Evolutionary conservation across 2,888 invertebrate species (phyloP), one percentile per base, ranked within the genome.

Genomic region (Teleiodes luculella): DNA sequence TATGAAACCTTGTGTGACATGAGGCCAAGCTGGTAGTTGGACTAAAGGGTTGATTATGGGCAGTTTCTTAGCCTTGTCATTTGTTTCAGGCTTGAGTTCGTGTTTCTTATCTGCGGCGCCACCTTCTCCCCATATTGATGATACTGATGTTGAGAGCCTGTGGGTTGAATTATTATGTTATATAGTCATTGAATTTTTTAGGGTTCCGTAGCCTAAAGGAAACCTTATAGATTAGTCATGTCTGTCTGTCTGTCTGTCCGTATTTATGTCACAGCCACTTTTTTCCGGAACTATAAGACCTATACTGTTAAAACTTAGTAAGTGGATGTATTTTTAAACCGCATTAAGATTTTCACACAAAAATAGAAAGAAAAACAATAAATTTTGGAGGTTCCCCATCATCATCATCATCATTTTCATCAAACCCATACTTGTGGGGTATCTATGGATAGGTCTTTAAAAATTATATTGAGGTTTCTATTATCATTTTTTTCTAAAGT

Each of bases 1-100:
- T 68, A 98, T 97, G 68, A 98, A 95, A 18, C 98, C 97, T 65
- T 93, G 92, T 6, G 93, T 91, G 16, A 94, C 93, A 73, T 94
- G 93, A 60, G 97, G 97, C 97, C 97, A 97, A 64, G 95, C 94
- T 5, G 97, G 97, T 51, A 96, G 87, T 59, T 94, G 92, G 24
- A 97, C 97, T 39, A 97, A 81, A 0, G 97, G 97, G 85, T 97
- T 97, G 63, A 97, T 97, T 59, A 97, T 97, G 1, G 97, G 97
- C 52, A 97, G 83, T 60, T 93, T 93, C 69, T 94, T 95, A 11
- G 90, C 88, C 61, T 89, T 91, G 14, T 92, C 92, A 50, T 91
- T 91, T 76, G 70, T 57, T 89, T 90, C 2, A 4, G 35, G 35
- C 35, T 28, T 37, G 74, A 75, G 1, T 76, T 76, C 3, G 74